Conservation (phyloP, 2,797 vertebrate genomes). For the Chaetodon trifasciatus region DNA sequence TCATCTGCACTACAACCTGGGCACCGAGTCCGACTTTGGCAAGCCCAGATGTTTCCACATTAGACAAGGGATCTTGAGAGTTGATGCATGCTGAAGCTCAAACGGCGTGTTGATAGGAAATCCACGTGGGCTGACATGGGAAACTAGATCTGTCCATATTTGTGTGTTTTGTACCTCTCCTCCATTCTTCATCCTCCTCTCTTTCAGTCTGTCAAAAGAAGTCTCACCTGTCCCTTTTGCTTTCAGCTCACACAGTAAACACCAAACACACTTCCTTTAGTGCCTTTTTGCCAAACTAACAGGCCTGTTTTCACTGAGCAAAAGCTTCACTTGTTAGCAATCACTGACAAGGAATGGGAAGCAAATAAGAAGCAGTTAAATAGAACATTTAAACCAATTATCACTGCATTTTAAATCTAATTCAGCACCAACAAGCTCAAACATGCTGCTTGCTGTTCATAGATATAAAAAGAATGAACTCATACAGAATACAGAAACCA, state of each 20-base stretch:
- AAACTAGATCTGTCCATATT: neutral
- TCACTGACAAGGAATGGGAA: neutral
- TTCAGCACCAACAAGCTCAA: conserved; percentile 11
- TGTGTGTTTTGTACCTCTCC: neutral
- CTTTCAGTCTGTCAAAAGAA: neutral
- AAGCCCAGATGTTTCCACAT: conserved; percentile 71
- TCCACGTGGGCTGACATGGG: neutral
- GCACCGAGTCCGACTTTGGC: conserved; percentile 55
- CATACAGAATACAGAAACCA: neutral
- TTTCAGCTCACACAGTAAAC: neutral
- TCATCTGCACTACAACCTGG: conserved; percentile 50
- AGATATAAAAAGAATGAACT: neutral
- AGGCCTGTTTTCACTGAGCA: neutral
- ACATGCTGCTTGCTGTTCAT: neutral
- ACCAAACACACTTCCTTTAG: neutral
- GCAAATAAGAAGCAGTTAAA: conserved; percentile 2
- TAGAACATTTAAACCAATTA: conserved; percentile 4
- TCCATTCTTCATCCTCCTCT: neutral
- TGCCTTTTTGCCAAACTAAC: neutral
- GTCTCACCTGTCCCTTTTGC: neutral
- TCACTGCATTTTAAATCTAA: neutral
- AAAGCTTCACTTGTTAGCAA: neutral
- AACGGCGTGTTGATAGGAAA: conserved; percentile 32
- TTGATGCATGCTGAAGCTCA: conserved; percentile 44
- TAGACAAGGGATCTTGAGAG: conserved; percentile 55